Evolutionary conservation across 2,113 vertebrate genomes (phyloP), one percentile per base, ranked within the genome.

Genomic region (Pomatorhinus ruficollis): DNA sequence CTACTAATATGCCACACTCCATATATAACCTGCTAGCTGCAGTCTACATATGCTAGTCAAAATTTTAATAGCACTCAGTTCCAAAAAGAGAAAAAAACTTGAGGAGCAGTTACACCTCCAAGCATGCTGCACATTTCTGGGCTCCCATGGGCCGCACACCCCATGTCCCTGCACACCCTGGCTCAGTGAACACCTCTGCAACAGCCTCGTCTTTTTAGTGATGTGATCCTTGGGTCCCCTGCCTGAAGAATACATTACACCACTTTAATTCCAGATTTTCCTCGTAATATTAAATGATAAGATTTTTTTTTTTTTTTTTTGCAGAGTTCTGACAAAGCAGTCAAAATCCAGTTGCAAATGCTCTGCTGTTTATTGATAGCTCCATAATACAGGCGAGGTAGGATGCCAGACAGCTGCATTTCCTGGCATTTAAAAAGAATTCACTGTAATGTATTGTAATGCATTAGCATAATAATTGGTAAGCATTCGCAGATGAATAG

Each of bases 391-490:
- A 88, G 94, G 94, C 74, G 70, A 53, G n/a, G 93, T 94, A 47
- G 93, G 85, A 66, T 96, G 96, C 97, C 96, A 97, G 97, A 96
- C 98, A 98, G 98, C 98, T 98, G 98, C 97, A 95, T 97, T 98
- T 97, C 97, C 96, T 97, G 97, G 96, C 97, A 98, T 98, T 98
- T 98, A 97, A 96, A 97, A 97, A 94, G 97, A 97, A 98, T 98
- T 97, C 96, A 98, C 98, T 97, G 98, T 98, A 98, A 98, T 98
- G 97, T 98, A 98, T 98, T 98, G 97, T 97, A 97, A 97, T 95
- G 63, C 97, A 98, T 98, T 99, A 98, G 98, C 98, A 98, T 98
- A 98, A 98, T 98, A 98, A 99, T 98, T 98, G 98, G 98, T 98
- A 97, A 98, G 98, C 97, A 98, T 98, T 98, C 98, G 95, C 98